A percentile compares a stretch with the other conserved stretches of the same genome.
phyloP scores from a whole-genome alignment of 2,888 invertebrate species.

The Hirtodrosophila alboralis region DNA sequence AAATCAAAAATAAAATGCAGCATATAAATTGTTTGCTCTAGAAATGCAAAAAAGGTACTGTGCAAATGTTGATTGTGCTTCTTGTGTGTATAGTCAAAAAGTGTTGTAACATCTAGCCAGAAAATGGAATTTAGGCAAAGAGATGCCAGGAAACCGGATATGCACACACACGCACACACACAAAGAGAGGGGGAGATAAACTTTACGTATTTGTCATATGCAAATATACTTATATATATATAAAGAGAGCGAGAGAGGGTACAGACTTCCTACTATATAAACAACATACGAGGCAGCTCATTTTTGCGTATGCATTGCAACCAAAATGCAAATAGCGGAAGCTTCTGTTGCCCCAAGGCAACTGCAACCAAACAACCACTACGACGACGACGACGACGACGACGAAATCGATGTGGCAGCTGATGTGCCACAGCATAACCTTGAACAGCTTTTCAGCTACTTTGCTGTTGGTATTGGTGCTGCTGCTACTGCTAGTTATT shows the following conservation, averaged over 20 bases:
- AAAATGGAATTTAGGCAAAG: constrained; percentile 44
- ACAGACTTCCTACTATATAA: constrained; percentile 54
- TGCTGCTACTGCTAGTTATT: no score
- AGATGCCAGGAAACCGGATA: constrained; percentile 57
- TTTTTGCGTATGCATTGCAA: constrained; percentile 63
- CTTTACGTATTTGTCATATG: constrained; percentile 65
- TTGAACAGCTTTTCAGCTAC: constrained; percentile 9
- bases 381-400: neutral
- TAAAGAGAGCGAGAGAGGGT: no score
- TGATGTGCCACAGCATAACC: constrained; percentile 25
- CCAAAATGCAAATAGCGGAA: constrained; percentile 73
- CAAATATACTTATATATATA: constrained; percentile 57
- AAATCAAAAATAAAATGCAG: constrained; percentile 42
- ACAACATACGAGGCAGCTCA: constrained; percentile 65
- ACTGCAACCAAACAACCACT: neutral
- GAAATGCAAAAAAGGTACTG: constrained; percentile 67
- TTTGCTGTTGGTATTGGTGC: neutral
- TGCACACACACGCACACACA: constrained; percentile 39
- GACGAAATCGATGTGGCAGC: constrained; percentile 1
- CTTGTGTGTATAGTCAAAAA: constrained; percentile 20
- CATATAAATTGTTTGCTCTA: constrained; percentile 70
- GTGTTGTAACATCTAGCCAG: constrained; percentile 41
- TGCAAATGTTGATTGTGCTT: constrained; percentile 75
- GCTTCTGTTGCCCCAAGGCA: constrained; percentile 34
- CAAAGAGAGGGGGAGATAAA: constrained; percentile 32